Conservation (phyloP, 2,888 invertebrate genomes). For the Mayetiola destructor region DNA sequence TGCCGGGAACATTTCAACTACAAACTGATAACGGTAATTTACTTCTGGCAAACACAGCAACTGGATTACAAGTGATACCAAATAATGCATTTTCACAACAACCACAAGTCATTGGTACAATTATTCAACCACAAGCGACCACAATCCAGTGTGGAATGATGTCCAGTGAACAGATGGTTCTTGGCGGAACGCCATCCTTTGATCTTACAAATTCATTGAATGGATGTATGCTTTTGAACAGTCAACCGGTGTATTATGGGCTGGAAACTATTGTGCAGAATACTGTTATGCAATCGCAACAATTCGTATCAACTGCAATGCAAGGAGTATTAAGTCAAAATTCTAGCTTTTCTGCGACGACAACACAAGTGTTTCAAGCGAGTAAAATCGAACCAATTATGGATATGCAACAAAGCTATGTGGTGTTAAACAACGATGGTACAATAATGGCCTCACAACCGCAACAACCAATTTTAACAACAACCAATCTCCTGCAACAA, state of each 20-base stretch:
- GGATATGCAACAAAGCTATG: slow-evolving; percentile 57
- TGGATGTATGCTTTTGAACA: slow-evolving; percentile 45
- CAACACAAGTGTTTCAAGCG: slow-evolving; percentile 65
- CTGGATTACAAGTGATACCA: slow-evolving; percentile 43
- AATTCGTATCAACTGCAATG: slow-evolving; percentile 67
- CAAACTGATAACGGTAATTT: slow-evolving; percentile 47
- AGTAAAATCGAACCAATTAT: slow-evolving; percentile 71
- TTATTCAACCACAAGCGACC: slow-evolving; percentile 47
- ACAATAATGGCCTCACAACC: slow-evolving; percentile 20
- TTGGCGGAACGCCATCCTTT: slow-evolving; percentile 46
- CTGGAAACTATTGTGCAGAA: slow-evolving; percentile 77
- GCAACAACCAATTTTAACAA: slow-evolving; percentile 28
- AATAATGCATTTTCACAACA: slow-evolving; percentile 40
- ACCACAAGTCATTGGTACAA: slow-evolving; percentile 42
- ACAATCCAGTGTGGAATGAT: slow-evolving; percentile 37
- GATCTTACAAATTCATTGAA: slow-evolving; percentile 46
- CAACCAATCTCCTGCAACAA: slow-evolving; percentile 37
- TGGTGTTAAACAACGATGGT: slow-evolving; percentile 49
- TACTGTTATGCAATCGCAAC: slow-evolving; percentile 79
- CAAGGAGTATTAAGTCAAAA: slow-evolving; percentile 66
- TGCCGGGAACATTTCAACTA: slow-evolving; percentile 46
- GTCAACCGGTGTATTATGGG: slow-evolving; percentile 68
- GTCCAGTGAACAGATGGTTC: slow-evolving; percentile 43
- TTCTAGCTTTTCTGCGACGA: slow-evolving; percentile 71
- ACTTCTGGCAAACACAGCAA: slow-evolving; percentile 39